Conservation (phyloP, 1,140 invertebrate species). For the Anthonomus grandis region DNA sequence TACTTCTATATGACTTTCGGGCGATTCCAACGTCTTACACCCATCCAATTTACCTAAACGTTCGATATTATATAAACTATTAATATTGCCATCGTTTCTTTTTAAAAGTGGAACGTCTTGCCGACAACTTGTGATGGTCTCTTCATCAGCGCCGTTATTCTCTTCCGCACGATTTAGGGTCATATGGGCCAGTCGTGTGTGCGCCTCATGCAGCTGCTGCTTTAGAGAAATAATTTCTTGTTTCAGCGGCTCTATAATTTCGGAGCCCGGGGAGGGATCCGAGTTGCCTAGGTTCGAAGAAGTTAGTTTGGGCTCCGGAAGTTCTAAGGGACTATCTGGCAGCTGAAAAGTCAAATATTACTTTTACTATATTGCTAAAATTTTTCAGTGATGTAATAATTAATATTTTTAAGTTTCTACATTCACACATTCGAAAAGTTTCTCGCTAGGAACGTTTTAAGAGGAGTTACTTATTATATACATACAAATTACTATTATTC, state of each 20-base stretch:
- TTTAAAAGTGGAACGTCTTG: not conserved
- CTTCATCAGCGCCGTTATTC: constrained; percentile 30
- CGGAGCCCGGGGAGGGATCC: constrained; percentile 36
- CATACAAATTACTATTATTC: no score
- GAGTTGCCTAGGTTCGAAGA: constrained; percentile 42
- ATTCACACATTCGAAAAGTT: no score
- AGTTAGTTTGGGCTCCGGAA: constrained; percentile 46
- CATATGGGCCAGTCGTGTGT: constrained; percentile 51
- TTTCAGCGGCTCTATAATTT: constrained; percentile 50
- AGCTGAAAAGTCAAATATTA: constrained; percentile 40
- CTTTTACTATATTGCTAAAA: no score
- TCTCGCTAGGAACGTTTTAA: no score
- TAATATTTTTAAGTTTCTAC: no score
- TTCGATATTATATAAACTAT: no score
- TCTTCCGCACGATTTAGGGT: constrained; percentile 33
- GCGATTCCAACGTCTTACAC: constrained; percentile 37
- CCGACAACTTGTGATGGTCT: constrained; percentile 22
- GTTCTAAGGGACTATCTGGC: constrained; percentile 46
- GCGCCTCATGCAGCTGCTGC: constrained; percentile 54
- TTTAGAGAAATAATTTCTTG: constrained; percentile 56
- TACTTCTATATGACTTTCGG: constrained; percentile 44
- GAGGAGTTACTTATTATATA: no score
- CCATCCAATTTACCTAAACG: no score
- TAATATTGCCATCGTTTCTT: not conserved
- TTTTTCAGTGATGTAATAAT: no score